Evolutionary conservation across 2,113 vertebrate genomes (phyloP).

Genomic region (Spermophilus dauricus): DNA sequence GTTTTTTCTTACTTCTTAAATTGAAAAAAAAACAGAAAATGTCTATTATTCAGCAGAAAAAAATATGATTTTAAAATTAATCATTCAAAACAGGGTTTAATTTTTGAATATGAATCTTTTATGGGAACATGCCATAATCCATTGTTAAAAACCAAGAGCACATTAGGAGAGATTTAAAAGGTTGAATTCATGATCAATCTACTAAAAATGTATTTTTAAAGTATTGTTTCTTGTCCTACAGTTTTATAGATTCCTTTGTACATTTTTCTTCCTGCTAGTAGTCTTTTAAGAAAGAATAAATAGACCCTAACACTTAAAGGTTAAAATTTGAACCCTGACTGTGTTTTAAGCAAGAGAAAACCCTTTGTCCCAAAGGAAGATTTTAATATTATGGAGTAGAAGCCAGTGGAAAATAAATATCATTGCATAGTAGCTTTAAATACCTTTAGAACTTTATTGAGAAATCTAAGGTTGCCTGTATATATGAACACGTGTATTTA

Average conservation of each 20-base stretch:
- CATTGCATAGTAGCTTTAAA: background rate
- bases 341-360: background rate
- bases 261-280: background rate
- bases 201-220: constrained; percentile 40
- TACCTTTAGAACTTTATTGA: background rate
- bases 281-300: constrained; percentile 18
- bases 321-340: constrained; percentile 14
- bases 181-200: constrained; percentile 3
- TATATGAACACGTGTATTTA: background rate
- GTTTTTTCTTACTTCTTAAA: background rate
- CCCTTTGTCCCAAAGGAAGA: background rate
- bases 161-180: background rate
- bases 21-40: constrained; percentile 16
- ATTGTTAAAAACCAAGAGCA: constrained; percentile 25
- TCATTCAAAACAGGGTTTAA: background rate
- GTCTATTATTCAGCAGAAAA: background rate
- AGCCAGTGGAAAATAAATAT: background rate
- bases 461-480: background rate
- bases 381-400: background rate
- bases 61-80: constrained; percentile 58
- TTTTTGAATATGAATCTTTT: constrained; percentile 31
- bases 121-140: background rate
- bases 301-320: background rate
- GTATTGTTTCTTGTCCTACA: background rate
- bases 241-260: background rate